Conservation (phyloP, 2,888 invertebrate genomes). For the Drosophila dives region DNA sequence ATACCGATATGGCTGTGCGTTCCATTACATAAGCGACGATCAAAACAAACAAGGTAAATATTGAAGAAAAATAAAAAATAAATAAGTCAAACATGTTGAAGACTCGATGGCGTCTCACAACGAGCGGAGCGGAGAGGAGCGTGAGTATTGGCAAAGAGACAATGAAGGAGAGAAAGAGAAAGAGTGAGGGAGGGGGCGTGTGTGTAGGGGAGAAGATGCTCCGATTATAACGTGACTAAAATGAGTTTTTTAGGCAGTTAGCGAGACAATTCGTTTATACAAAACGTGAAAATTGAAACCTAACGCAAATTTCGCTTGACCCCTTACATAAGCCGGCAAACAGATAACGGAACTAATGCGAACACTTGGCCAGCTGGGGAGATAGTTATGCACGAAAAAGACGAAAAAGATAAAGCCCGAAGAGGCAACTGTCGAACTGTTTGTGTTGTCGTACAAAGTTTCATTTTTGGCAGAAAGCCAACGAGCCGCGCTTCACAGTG, state of each 20-base stretch:
- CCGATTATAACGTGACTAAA: conserved; percentile 42
- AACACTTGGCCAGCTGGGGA: conserved; percentile 26
- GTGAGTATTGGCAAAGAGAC: conserved; percentile 3
- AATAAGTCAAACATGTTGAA: conserved; percentile 67
- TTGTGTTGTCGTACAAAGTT: conserved; percentile 13
- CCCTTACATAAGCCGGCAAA: conserved; percentile 61
- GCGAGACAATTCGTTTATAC: conserved; percentile 40
- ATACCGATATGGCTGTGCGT: conserved; percentile 53
- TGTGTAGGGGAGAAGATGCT: conserved; percentile 9
- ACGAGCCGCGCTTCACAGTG: conserved; percentile 12
- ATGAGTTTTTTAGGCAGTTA: conserved; percentile 22
- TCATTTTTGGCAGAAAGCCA: conserved; percentile 3
- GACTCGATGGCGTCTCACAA: conserved; percentile 36
- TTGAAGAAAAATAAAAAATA: conserved; percentile 60
- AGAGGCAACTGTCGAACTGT: conserved; percentile 16
- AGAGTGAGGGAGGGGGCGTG: conserved; percentile 6
- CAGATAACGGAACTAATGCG: conserved; percentile 67
- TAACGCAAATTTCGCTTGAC: conserved; percentile 58
- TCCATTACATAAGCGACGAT: conserved; percentile 70
- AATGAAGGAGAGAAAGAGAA: conserved; percentile 6
- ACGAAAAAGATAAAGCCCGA: conserved; percentile 3
- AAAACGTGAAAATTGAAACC: conserved; percentile 50
- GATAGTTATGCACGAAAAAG: conserved; percentile 8
- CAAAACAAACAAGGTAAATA: conserved; percentile 80
- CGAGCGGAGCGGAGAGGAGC: conserved; percentile 20